Evolutionary conservation across 92 coral and sea anemone species (phyloP), one percentile per base, ranked within the genome.

Genomic region (Siderastrea siderea): DNA sequence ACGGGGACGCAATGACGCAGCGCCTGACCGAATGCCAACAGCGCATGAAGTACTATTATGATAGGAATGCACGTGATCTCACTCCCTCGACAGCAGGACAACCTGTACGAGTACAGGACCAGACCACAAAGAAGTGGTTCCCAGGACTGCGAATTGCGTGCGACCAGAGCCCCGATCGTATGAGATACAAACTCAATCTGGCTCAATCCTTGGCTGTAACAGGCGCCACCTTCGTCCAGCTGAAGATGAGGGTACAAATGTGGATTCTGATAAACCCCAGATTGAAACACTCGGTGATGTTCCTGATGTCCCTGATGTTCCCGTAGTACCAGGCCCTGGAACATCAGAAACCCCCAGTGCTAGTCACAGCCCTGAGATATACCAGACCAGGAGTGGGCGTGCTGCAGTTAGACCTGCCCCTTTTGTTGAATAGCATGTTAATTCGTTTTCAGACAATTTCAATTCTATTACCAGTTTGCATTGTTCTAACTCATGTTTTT

Each of bases 1-100:
- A 26, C 38, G 38, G 38, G 38, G 38, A 26, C 38, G 38, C 38
- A 26, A 26, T 26, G 38, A 26, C 38, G 38, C 38, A 26, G 38
- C 38, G 38, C 38, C 38, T 26, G 38, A 26, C 8, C 5, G 8
- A 59, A 8, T 26, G 38, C 38, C 38, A 26, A 26, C 38, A 26
- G 38, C 38, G 38, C 38, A 26, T 0, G 38, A 26, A 26, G 38
- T 26, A 13, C 8, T 16, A 77, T 12, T 47, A 57, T 73, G 71
- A 65, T 11, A 46, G 38, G 60, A 78, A 74, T 47, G 73, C 57
- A 54, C 69, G 47, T 72, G 68, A 70, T 83, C 53, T 68, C 10
- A 59, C 51, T 68, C 74, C 74, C 51, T 51, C 45, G 74, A 38
- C 74, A 26, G 38, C 38, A 26, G 38, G 38, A 26, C 38, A 26